phyloP scores from a whole-genome alignment of 2,113 vertebrate genomes.

The Seriola dumerili region DNA sequence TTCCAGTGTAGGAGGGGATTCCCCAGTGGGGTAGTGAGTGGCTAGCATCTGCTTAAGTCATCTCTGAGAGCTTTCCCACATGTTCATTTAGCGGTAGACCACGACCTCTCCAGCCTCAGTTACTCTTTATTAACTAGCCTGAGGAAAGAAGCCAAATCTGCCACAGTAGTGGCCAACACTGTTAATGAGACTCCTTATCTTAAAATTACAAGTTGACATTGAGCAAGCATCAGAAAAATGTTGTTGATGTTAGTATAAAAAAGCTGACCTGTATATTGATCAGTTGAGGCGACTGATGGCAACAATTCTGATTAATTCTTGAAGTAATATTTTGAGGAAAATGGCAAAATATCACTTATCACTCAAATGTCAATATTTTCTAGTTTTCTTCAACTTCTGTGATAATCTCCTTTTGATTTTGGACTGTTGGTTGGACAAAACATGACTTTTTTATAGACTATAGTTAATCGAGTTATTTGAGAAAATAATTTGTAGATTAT shows the following conservation, averaged over 20 bases:
- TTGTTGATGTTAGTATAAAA: too few species aligned
- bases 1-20: constrained; percentile 59
- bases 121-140: constrained; percentile 55
- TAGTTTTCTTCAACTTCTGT: background rate
- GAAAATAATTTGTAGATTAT: background rate
- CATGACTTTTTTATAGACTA: background rate
- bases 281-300: too few species aligned
- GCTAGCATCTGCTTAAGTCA: constrained; percentile 64
- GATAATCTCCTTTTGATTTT: background rate
- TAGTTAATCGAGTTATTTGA: background rate
- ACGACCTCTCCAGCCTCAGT: constrained; percentile 38
- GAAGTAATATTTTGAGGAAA: background rate
- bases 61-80: constrained; percentile 75
- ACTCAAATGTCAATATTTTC: too few species aligned
- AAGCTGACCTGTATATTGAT: too few species aligned
- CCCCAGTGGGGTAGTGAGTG: constrained; percentile 61
- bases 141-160: constrained; percentile 34
- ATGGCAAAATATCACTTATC: too few species aligned
- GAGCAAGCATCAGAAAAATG: background rate
- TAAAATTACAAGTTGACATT: background rate
- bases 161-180: background rate
- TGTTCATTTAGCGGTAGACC: constrained; percentile 59
- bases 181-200: background rate
- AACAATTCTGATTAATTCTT: too few species aligned
- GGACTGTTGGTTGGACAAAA: background rate